Base-by-base conservation (phyloP, 23 tunicate species). In the Ciona savignyi region DNA sequence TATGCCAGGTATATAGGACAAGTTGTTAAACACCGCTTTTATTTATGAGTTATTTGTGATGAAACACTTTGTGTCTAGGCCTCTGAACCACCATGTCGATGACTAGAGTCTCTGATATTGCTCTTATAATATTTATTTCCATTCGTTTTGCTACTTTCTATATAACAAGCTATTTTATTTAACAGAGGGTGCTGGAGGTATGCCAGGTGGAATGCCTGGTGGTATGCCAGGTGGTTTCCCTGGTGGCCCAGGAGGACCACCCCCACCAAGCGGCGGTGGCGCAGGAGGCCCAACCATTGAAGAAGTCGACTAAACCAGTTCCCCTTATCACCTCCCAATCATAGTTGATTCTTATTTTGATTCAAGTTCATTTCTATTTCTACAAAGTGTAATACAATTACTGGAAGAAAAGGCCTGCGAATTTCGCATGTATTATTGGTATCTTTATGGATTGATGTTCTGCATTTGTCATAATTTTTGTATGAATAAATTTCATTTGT, bases 231-330 rank as follows among this genome's bases (percentile, higher is more conserved):
- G 74, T n/a, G 87, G 87, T 15, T 62, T 70, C 67, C 73, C 86
- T 65, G 56, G 56, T 6, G 56, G 56, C 15, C 11, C 56, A 42
- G 56, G 56, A 42, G 82, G 74, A 1, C 73, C 64, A 56, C 73
- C 82, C 22, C 83, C 86, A 21, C 79, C 78, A 35, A 66, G 63
- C 28, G 79, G 79, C 68, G 80, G 74, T 3, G 71, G 64, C 19
- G 74, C 89, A 74, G 96, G 95, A 21, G 95, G 96, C 60, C 96
- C 96, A 30, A 89, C 96, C 78, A 89, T 89, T 48, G 96, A 89
- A 79, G 96, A 89, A 65, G 94, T 87, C 34, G 94, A 87, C 63
- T 87, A 87, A 87, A 67, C 9, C 56, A n/a, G 56, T 15, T 42
- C 56, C 11, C 56, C 9, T 42, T 6, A 6, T 42, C 56, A 42